These are phyloP conservation scores for Australoheros facetus DNA, from an alignment of 2,797 vertebrate genomes.

Conservation along the genomic window DNA sequence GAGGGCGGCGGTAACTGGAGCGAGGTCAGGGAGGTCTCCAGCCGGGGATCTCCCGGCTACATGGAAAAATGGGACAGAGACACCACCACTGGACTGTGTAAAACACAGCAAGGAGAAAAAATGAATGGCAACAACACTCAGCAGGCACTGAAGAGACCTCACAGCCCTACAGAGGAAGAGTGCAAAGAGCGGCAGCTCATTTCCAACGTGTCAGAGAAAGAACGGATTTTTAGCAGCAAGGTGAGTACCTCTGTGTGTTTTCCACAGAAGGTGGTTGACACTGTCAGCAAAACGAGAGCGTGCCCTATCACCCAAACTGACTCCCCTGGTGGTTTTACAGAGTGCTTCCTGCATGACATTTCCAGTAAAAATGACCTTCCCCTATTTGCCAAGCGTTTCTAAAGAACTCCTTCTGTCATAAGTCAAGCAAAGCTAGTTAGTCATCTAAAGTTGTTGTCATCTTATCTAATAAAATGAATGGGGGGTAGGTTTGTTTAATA, in stretches of 20 bases:
- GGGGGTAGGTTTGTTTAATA: not conserved
- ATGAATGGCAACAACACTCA: conserved; percentile 54
- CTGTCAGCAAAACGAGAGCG: conserved; percentile 39
- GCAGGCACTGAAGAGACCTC: conserved; percentile 75
- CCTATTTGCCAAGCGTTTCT: conserved; percentile 33
- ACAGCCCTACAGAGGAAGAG: conserved; percentile 54
- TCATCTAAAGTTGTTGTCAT: not conserved
- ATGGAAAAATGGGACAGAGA: conserved; percentile 44
- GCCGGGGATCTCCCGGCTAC: conserved; percentile 61
- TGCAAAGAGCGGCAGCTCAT: conserved; percentile 61
- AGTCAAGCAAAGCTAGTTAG: not conserved
- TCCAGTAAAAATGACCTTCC: conserved; percentile 44
- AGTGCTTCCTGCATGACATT: conserved; percentile 19
- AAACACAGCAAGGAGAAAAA: conserved; percentile 51
- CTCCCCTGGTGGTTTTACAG: conserved; percentile 23
- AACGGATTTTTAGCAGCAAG: conserved; percentile 77
- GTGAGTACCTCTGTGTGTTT: conserved; percentile 64
- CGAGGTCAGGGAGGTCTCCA: conserved; percentile 52
- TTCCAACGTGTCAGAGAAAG: conserved; percentile 65
- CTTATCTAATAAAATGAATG: not conserved
- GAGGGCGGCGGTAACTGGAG: conserved; percentile 46
- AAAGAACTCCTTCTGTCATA: conserved; percentile 7
- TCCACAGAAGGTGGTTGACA: conserved; percentile 17
- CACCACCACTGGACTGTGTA: conserved; percentile 54
- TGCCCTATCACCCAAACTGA: conserved; percentile 52